Percentiles rank a stretch among this genome's conserved stretches.
Conservation (phyloP, 2,888 invertebrate genomes). For the Macrosoma leucophasiata region DNA sequence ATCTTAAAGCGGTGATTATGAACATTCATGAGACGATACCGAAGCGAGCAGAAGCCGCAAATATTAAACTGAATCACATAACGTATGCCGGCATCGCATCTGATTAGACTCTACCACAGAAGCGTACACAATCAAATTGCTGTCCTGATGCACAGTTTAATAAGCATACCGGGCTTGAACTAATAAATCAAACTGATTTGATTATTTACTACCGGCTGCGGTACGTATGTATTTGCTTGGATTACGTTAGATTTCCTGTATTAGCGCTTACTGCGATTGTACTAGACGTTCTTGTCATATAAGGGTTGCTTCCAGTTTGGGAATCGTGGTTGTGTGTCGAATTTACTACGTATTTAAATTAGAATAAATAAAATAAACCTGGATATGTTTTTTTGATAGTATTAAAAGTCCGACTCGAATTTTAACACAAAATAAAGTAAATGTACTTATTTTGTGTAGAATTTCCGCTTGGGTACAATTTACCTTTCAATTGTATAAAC, state of each 20-base stretch:
- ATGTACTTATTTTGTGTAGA: too few species aligned
- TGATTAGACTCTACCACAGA: slow-evolving; percentile 25
- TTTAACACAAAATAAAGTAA: too few species aligned
- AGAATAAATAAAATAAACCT: too few species aligned
- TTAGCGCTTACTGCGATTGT: slow-evolving; percentile 22
- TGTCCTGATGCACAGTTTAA: slow-evolving; percentile 49
- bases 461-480: too few species aligned
- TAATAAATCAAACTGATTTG: slow-evolving; percentile 66
- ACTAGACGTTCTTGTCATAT: background rate
- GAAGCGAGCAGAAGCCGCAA: slow-evolving; percentile 12
- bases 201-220: slow-evolving; percentile 52
- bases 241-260: slow-evolving; percentile 36
- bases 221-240: slow-evolving; percentile 31
- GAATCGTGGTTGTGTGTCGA: too few species aligned
- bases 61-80: slow-evolving; percentile 15
- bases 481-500: too few species aligned
- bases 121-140: slow-evolving; percentile 43
- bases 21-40: too few species aligned
- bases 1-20: slow-evolving; percentile 7
- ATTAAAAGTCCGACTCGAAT: too few species aligned
- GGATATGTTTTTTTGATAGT: too few species aligned
- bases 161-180: slow-evolving; percentile 53
- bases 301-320: too few species aligned
- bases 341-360: too few species aligned
- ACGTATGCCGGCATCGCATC: slow-evolving; percentile 18